Conservation (phyloP, 2,113 vertebrate species). For the Eidolon helvum region DNA sequence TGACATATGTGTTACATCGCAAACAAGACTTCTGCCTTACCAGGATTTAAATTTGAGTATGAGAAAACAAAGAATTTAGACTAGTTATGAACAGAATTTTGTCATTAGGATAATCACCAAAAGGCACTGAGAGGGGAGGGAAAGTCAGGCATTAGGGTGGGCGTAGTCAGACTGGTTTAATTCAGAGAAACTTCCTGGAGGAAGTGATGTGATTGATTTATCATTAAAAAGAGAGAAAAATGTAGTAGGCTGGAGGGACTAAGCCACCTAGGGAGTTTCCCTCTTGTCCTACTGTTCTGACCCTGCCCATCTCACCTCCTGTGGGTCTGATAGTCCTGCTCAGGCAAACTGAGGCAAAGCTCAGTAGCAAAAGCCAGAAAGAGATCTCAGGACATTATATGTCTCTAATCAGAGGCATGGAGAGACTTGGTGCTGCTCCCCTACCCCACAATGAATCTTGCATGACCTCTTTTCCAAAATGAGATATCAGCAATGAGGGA, state of each 20-base stretch:
- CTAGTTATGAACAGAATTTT: not conserved
- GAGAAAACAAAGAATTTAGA: not conserved
- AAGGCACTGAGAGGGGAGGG: not conserved
- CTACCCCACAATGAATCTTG: not conserved
- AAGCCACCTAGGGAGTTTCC: not conserved
- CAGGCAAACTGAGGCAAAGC: not conserved
- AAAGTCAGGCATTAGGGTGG: not conserved
- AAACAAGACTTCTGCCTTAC: not conserved
- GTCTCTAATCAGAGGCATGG: not conserved
- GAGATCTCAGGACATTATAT: not conserved
- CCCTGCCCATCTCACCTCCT: not conserved
- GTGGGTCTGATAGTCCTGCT: not conserved
- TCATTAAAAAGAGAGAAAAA: not conserved
- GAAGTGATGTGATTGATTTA: not conserved
- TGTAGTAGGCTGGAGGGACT: not conserved
- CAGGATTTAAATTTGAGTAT: not conserved
- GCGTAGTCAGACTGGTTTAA: not conserved
- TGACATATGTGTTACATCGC: not conserved
- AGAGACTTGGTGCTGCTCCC: not conserved
- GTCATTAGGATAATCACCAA: not conserved
- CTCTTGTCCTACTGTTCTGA: not conserved
- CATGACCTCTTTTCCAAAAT: not conserved
- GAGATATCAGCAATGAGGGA: not conserved
- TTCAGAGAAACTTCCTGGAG: constrained; percentile 18
- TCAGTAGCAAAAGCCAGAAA: not conserved